Conservation (phyloP, 1,140 invertebrate genomes). For the Hermatobates lingyangjiaoensis region DNA sequence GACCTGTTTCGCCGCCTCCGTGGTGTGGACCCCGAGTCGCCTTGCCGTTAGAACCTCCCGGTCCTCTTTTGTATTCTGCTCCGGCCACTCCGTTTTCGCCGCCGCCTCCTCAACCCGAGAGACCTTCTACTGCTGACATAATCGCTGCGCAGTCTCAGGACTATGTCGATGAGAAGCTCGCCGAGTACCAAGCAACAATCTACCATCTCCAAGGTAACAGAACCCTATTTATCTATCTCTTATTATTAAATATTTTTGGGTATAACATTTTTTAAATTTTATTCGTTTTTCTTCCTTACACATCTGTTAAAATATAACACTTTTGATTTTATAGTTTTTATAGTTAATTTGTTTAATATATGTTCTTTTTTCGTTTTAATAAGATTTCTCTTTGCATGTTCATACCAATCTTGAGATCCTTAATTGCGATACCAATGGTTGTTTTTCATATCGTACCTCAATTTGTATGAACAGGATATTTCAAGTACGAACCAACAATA, state of each 20-base stretch:
- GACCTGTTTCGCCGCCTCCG: slow-evolving; percentile 9
- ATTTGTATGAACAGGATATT: too few relatives aligned
- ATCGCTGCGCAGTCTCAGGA: slow-evolving; percentile 84
- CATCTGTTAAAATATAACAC: too few relatives aligned
- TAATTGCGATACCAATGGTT: too few relatives aligned
- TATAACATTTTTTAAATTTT: too few relatives aligned
- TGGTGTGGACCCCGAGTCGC: slow-evolving; percentile 5
- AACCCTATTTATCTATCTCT: neutral
- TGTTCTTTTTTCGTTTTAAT: too few relatives aligned
- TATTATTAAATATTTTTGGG: neutral
- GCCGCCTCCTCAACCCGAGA: slow-evolving; percentile 27
- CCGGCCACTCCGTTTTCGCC: neutral
- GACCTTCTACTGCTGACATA: slow-evolving; percentile 71
- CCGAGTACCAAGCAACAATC: slow-evolving; percentile 82
- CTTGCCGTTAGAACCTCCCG: slow-evolving; percentile 8
- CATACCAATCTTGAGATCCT: too few relatives aligned
- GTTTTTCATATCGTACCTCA: too few relatives aligned
- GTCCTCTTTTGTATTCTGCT: slow-evolving; percentile 10
- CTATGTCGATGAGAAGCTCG: slow-evolving; percentile 81
- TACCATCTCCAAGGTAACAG: slow-evolving; percentile 67
- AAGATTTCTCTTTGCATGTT: too few relatives aligned
- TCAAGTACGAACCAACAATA: too few relatives aligned
- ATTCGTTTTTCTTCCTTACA: too few relatives aligned
- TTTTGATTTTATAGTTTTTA: too few relatives aligned
- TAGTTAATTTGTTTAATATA: too few relatives aligned